Evolutionary conservation across 1,140 invertebrate species (phyloP), one percentile per base, ranked within the genome.

Genomic region (Papilio helenus): DNA sequence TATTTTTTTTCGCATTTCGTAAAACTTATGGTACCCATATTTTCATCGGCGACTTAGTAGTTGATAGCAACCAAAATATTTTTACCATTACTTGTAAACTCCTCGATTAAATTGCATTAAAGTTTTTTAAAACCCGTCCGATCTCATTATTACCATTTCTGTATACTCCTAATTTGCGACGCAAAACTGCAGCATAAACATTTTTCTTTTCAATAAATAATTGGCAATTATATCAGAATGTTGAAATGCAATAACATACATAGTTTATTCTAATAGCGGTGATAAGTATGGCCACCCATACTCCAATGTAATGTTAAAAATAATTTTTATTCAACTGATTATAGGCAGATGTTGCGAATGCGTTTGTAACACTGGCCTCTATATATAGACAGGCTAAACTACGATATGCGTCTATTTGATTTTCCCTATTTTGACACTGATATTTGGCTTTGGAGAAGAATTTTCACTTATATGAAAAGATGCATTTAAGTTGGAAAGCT

Each of bases 271-370:
- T 46, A 73, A 44, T 73, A 49, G 8, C n/a, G 12, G 8, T 73
- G 49, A 10, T 14, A 73, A 42, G n/a, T 5, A 44, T 46, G 84
- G 61, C 84, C 84, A 82, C 85, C 83, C 85, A 80, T 81, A 78
- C 26, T 72, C 18, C 73, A 2, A 72, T 73, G 78, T 71, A 83
- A 80, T 81, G 78, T 44, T 23, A 82, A 82, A 79, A 82, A 84
- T 61, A 80, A 80, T 85, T 86, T 84, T 84, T 82, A 84, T 85
- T 81, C 79, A 80, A 83, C 81, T 84, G 84, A 86, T 87, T 87
- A 87, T 76, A 20, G 73, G 82, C 87, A 89, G 86, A 84, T 89
- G 87, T 79, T 76, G 7, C 68, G 34, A 39, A 51, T 55, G 51
- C n/a, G 29, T 80, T 83, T 83, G 86, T 81, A 82, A 84, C 34